Base-by-base conservation (phyloP, 2,797 vertebrate species). In the Peromyscus aztecus region DNA sequence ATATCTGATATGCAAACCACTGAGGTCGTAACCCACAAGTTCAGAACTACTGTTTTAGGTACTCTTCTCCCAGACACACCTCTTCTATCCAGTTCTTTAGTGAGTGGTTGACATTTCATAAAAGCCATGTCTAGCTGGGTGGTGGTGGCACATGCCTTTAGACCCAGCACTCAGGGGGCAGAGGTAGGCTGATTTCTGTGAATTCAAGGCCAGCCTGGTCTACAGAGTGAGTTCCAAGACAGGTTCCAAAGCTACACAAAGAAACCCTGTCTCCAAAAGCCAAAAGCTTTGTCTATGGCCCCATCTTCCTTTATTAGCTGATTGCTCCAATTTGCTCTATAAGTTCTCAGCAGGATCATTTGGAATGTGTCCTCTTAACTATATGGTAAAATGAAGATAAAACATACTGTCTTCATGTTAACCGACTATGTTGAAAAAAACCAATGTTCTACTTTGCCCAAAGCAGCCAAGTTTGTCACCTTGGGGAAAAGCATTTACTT, bases 301-400 rank as follows among this genome's bases (percentile, higher is more conserved):
- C 87, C 46, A 1, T 57, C 89, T 86, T 95, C 83, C 84, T 73
- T 83, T 71, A 89, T 90, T 88, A 90, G 71, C 91, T 95, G 34
- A 92, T 46, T 27, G 13, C 27, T 96, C 90, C 94, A 61, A 55
- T 82, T 96, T 93, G 85, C 52, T 80, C 27, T 91, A 52, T 90
- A 77, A 87, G 61, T 75, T 65, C 84, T 94, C 92, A 90, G 17
- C 65, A 81, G 52, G 21, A 87, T 85, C 71, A 63, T 76, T 95
- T 90, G 46, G 76, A 95, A 82, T 81, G 52, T 55, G 91, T 90
- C 82, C 23, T 61, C 84, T 92, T 69, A 95, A 85, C 94, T 69
- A 61, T 55, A 90, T 90, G 23, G 57, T 84, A 80, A 85, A 82
- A n/a, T 49, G 23, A 73, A 95, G 94, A 76, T 49, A 61, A 94